Base-by-base conservation (phyloP, 1,140 invertebrate genomes). In the Eriocheir sinensis region DNA sequence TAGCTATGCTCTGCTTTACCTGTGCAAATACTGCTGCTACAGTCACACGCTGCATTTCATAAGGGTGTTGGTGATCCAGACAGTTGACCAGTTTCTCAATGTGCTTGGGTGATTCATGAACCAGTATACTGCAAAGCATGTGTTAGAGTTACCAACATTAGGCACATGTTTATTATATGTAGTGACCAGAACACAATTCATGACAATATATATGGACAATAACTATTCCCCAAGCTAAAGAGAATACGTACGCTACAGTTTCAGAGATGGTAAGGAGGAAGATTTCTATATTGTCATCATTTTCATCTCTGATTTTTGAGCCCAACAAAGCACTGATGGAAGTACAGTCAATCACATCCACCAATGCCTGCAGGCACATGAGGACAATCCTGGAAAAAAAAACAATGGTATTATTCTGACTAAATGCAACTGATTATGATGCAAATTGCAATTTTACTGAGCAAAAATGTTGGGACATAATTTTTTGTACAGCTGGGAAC, bases 1-100 rank as follows among this genome's bases (percentile, higher is more conserved):
- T n/a, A 8, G 60, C 60, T 72, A 21, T 72, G 60, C 2, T 72
- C 6, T 27, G 27, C 21, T n/a, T 53, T 27, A 95, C 94, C 90
- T 95, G 94, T 34, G 94, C 94, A 80, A 95, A 95, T n/a, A 92
- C 48, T 36, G 90, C 94, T 0, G 94, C 91, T 32, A 92, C 94
- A 48, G 90, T 92, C 12, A 92, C 81, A 80, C 94, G 86, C 91
- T 95, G 94, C 94, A 95, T 95, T 83, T 95, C 94, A 81, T 95
- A 92, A 8, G 91, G 44, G 34, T 95, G 91, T 15, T 92, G 90
- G 6, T 34, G 79, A 41, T 95, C 94, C 85, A 95, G 48, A 89
- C 44, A 92, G 17, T 21, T 92, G 4, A 95, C 94, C 3, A 95
- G 44, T 85, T 92, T 92, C 38, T 89, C 90, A 44, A 95, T 80